Percentiles rank a stretch among this genome's conserved stretches.
phyloP scores from a whole-genome alignment of 2,888 invertebrate genomes.

The Holacanthella duospinosa region DNA sequence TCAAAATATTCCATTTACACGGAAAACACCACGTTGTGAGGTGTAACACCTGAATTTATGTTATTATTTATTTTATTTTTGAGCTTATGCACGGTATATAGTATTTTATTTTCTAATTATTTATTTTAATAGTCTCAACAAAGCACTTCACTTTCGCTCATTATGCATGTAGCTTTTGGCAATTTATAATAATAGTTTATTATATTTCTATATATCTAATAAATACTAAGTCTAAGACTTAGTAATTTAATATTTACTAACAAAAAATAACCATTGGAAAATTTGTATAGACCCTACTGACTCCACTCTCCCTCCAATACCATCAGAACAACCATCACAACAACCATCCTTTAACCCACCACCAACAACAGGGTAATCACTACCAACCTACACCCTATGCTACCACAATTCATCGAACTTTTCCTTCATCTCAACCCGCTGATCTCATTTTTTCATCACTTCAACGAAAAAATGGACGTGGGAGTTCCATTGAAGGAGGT shows the following conservation, averaged over 20 bases:
- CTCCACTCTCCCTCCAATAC: conserved; percentile 38
- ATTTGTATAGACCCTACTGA: conserved; percentile 37
- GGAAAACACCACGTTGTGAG: conserved; percentile 41
- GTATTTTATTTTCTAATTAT: conserved; percentile 2
- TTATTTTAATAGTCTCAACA: background rate
- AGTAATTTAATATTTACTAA: background rate
- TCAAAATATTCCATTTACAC: conserved; percentile 48
- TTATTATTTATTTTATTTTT: background rate
- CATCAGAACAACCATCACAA: conserved; percentile 26
- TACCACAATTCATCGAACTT: conserved; percentile 36
- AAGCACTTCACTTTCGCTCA: conserved; percentile 4
- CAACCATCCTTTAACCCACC: conserved; percentile 30
- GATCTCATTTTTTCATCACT: conserved; percentile 35
- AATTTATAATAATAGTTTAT: conserved; percentile 5
- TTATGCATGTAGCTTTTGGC: background rate
- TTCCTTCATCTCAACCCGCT: conserved; percentile 33
- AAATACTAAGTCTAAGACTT: too few relatives aligned
- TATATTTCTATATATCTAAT: too few relatives aligned
- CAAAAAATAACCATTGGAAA: background rate
- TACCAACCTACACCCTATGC: conserved; percentile 10
- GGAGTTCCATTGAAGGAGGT: conserved; percentile 17
- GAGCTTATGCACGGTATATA: conserved; percentile 1
- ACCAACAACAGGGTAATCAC: conserved; percentile 20
- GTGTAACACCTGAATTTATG: conserved; percentile 22
- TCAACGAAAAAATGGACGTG: conserved; percentile 23